Evolutionary conservation across 2,888 invertebrate genomes (phyloP).

Genomic region (Taphrorychus bicolor): DNA sequence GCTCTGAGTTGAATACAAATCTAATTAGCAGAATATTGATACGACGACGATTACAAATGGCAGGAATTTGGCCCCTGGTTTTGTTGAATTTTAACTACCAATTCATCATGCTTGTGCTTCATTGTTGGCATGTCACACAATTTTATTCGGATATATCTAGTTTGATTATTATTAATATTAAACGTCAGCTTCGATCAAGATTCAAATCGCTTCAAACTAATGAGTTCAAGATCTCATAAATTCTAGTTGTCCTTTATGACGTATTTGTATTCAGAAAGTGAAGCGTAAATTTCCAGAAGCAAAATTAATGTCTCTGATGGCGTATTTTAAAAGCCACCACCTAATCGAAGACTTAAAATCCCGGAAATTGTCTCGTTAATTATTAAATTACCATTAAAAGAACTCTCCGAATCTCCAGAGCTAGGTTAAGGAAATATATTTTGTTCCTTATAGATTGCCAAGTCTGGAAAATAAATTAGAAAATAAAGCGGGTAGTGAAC

Average conservation of each 20-base stretch:
- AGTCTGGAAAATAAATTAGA: conserved; percentile 31
- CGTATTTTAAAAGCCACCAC: conserved; percentile 30
- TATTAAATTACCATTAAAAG: conserved; percentile 34
- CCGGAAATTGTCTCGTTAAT: conserved; percentile 33
- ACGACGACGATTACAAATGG: neutral
- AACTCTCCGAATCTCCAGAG: conserved; percentile 25
- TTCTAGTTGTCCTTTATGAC: no score
- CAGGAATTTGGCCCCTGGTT: neutral
- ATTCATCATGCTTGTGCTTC: neutral
- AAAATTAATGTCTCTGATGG: no score
- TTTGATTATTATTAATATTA: neutral
- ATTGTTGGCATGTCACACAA: neutral
- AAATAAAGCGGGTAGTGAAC: conserved; percentile 6
- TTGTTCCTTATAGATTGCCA: conserved; percentile 24
- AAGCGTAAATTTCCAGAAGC: no score
- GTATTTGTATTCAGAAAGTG: no score
- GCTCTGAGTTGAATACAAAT: neutral
- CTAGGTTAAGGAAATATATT: conserved; percentile 24
- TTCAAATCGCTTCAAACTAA: neutral
- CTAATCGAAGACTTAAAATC: conserved; percentile 17
- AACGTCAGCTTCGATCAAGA: neutral
- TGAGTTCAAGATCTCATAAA: neutral
- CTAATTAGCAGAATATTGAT: neutral
- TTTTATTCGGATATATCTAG: neutral
- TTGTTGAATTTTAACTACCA: neutral